Percentiles rank a stretch among this genome's conserved stretches.
phyloP scores from a whole-genome alignment of 2,113 vertebrate species.

The Nematolebias whitei region DNA sequence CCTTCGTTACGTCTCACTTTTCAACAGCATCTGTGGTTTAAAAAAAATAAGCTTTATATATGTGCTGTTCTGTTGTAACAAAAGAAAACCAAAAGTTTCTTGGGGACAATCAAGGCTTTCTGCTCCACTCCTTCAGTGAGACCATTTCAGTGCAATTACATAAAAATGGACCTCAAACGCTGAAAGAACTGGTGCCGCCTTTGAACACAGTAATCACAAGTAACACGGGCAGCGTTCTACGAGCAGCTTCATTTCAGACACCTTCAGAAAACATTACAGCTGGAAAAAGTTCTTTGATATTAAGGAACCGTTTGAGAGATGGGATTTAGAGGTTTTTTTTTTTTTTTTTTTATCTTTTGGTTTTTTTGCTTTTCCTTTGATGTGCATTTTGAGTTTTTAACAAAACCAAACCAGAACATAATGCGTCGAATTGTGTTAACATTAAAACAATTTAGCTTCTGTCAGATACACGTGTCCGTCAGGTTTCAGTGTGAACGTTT shows the following conservation, averaged over 20 bases:
- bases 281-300: conserved; percentile 6
- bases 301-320: not conserved
- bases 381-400: not conserved
- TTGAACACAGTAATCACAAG: conserved; percentile 20
- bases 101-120: conserved; percentile 28
- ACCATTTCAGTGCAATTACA: conserved; percentile 21
- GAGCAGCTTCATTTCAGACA: not conserved
- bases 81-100: not conserved
- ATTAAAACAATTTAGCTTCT: no score
- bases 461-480: no score
- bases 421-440: no score
- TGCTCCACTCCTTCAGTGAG: conserved; percentile 13
- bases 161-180: conserved; percentile 24
- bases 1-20: conserved; percentile 22
- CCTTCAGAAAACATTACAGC: conserved; percentile 7
- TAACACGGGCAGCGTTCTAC: not conserved
- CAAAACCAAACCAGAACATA: no score
- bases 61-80: not conserved
- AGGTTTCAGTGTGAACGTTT: no score
- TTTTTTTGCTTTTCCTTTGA: no score
- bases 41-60: conserved; percentile 2
- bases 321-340: not conserved
- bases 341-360: not conserved
- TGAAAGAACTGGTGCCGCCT: conserved; percentile 16
- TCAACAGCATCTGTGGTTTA: not conserved